phyloP scores from a whole-genome alignment of 2,797 vertebrate species.

The Chelon labrosus region DNA sequence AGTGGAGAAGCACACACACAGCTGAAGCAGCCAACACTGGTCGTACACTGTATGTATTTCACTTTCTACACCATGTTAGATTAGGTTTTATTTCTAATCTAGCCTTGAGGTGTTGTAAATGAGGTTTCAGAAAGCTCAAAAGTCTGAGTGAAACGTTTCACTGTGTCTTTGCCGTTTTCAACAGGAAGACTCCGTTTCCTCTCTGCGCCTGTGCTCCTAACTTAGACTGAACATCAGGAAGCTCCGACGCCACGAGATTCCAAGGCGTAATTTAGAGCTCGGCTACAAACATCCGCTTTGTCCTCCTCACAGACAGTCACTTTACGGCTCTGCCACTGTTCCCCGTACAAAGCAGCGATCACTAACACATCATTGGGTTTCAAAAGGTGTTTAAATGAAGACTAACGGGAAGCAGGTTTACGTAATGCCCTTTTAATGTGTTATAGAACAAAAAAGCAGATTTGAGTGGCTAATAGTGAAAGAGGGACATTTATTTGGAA shows the following conservation, averaged over 20 bases:
- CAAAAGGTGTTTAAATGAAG: constrained; percentile 3
- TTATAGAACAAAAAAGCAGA: neutral
- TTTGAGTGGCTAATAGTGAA: neutral
- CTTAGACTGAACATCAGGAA: constrained; percentile 77
- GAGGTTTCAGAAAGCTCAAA: neutral
- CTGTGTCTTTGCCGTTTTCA: constrained; percentile 57
- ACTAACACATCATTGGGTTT: neutral
- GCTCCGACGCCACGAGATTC: constrained; percentile 60
- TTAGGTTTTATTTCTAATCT: constrained; percentile 13
- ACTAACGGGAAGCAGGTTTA: neutral
- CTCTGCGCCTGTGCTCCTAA: constrained; percentile 55
- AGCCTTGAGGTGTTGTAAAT: neutral
- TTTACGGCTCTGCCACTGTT: neutral
- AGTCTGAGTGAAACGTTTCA: constrained; percentile 10
- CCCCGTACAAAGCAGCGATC: neutral
- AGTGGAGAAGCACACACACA: neutral
- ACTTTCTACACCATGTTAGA: neutral
- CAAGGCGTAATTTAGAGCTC: constrained; percentile 64
- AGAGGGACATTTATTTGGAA: constrained; percentile 7
- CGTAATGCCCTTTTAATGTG: constrained; percentile 28
- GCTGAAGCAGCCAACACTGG: too few relatives aligned
- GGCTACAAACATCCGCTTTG: constrained; percentile 67
- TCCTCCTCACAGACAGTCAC: constrained; percentile 40
- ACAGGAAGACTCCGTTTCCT: constrained; percentile 81
- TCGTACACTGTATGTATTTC: constrained; percentile 2